phyloP scores from a whole-genome alignment of 1,140 invertebrate species.

The Lamellibrachia luymesi region DNA sequence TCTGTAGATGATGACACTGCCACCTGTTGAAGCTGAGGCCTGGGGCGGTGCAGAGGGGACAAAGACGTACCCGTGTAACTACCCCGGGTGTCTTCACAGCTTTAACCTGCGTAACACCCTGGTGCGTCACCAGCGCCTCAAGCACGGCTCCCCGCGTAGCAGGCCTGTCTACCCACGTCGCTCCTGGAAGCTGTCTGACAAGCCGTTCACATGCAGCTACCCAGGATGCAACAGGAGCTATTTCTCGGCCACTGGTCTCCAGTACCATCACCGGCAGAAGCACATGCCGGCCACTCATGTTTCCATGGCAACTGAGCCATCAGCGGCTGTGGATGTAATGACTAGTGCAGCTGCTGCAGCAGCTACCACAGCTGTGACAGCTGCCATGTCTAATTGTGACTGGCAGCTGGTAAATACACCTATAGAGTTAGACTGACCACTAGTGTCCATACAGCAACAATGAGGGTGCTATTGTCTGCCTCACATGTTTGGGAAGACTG shows the following conservation, averaged over 20 bases:
- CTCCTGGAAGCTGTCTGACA: not conserved
- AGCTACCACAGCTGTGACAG: not conserved
- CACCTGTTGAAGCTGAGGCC: not conserved
- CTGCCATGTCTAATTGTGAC: not conserved
- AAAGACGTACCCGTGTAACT: not conserved
- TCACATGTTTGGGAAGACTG: not conserved
- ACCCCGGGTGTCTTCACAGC: not conserved
- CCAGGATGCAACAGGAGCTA: constrained; percentile 13
- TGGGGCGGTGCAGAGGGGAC: not conserved
- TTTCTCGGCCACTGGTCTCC: not conserved
- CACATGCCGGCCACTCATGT: not conserved
- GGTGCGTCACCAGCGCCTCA: not conserved
- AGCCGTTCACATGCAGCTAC: not conserved
- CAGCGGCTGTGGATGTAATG: not conserved
- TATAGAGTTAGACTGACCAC: not conserved
- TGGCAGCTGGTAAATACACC: not conserved
- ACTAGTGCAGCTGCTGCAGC: not conserved
- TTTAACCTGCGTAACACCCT: constrained; percentile 9
- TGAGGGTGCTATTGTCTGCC: not conserved
- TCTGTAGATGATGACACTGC: not conserved
- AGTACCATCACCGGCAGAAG: not conserved
- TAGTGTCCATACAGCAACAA: not conserved
- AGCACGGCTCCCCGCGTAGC: not conserved
- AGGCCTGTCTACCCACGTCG: not conserved
- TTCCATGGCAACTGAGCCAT: not conserved